phyloP scores from a whole-genome alignment of 2,888 invertebrate species.

The Achlya flavicornis region DNA sequence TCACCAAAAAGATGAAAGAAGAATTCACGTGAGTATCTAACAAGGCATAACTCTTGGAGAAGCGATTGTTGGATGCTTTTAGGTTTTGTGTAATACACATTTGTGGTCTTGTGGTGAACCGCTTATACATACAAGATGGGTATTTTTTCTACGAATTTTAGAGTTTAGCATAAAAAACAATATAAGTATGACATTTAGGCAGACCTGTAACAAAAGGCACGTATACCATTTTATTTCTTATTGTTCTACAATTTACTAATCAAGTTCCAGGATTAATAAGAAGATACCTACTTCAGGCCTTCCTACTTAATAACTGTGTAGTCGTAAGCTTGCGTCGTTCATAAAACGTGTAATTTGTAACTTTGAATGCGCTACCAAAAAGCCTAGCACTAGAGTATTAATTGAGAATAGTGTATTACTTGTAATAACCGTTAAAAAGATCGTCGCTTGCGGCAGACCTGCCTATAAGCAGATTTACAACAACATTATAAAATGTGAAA shows the following conservation, averaged over 20 bases:
- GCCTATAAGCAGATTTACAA: constrained; percentile 9
- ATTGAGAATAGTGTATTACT: constrained; percentile 8
- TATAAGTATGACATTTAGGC: neutral
- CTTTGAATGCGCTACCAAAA: neutral
- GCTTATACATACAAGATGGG: too few species aligned
- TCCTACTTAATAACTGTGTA: neutral
- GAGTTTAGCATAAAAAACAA: neutral
- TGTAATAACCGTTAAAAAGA: constrained; percentile 9
- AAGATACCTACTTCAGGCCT: neutral
- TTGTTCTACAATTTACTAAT: neutral
- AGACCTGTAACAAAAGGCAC: too few species aligned
- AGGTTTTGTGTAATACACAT: neutral
- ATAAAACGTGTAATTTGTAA: constrained; percentile 6
- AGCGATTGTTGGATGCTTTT: neutral
- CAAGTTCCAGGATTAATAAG: neutral
- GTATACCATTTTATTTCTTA: neutral
- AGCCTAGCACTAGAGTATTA: constrained; percentile 2
- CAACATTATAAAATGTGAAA: constrained; percentile 2
- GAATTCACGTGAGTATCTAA: constrained; percentile 91
- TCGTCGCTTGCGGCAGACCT: constrained; percentile 3
- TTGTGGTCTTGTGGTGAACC: neutral
- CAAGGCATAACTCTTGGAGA: neutral
- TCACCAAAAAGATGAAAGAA: constrained; percentile 97
- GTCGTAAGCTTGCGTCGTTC: neutral
- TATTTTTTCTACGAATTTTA: neutral